Percentiles rank a stretch among this genome's conserved stretches.
Evolutionary conservation across 2,888 invertebrate species (phyloP).

Genomic region (Eupithecia subumbrata): DNA sequence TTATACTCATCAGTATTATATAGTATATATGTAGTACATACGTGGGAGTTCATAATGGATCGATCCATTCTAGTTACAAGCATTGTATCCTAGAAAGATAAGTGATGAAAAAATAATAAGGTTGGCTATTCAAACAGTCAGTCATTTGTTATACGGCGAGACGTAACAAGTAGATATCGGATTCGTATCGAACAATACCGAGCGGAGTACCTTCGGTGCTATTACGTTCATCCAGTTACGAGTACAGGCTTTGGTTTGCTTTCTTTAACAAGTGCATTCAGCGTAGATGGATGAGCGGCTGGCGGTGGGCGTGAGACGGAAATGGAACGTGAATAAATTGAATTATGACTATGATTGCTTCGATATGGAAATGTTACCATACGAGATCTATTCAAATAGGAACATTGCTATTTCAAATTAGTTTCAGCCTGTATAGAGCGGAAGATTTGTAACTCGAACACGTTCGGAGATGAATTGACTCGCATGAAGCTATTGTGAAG

Average conservation of each 20-base stretch:
- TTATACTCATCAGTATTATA: neutral
- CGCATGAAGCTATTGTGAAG: constrained; percentile 26
- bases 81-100: constrained; percentile 21
- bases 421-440: constrained; percentile 55
- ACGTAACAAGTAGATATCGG: constrained; percentile 45
- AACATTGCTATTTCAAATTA: constrained; percentile 48
- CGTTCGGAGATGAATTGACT: constrained; percentile 33
- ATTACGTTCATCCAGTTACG: constrained; percentile 65
- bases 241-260: constrained; percentile 66
- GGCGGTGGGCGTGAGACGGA: constrained; percentile 66
- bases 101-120: constrained; percentile 36
- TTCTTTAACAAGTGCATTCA: constrained; percentile 57
- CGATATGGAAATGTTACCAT: constrained; percentile 62
- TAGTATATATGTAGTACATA: neutral
- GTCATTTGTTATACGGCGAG: constrained; percentile 42
- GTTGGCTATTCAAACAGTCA: constrained; percentile 39
- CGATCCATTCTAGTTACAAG: constrained; percentile 23
- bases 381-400: constrained; percentile 49
- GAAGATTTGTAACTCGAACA: constrained; percentile 47
- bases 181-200: constrained; percentile 52
- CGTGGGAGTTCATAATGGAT: constrained; percentile 12
- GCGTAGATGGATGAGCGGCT: constrained; percentile 63
- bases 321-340: constrained; percentile 74
- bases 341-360: constrained; percentile 71
- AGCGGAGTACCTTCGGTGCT: constrained; percentile 53